Base-by-base conservation (phyloP, 1,140 invertebrate species). In the Ptiloglossa arizonensis region DNA sequence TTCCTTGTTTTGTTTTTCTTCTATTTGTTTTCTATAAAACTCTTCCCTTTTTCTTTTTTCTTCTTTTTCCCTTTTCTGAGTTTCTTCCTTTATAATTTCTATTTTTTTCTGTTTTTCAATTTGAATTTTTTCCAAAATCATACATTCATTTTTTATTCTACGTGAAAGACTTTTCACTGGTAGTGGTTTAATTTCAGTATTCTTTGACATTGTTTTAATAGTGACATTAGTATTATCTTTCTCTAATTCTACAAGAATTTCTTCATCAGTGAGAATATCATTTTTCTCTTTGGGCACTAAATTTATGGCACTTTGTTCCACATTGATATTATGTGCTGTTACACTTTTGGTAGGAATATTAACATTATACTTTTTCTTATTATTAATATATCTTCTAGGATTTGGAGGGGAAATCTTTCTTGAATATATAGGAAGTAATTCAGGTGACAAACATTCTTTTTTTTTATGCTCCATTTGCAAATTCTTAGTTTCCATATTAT, bases 331-430 rank as follows among this genome's bases (percentile, higher is more conserved):
- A 29, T 68, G 66, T n/a, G 60, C 62, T 72, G 76, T 68, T 15
- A 24, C 60, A 70, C 29, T 52, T 22, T 22, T 57, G 3, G 59
- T 35, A 22, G 54, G 6, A 19, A 44, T 46, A 27, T 62, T 56
- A 57, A 19, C 24, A 29, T 13, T 0, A 38, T n/a, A 41, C 41
- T 76, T 52, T 52, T 69, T 57, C 29, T 24, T 35, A 79, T 24
- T 35, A 44, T 17, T 72, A 22, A 48, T 38, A 67, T 27, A 64
- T 68, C 41, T 84, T 57, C 29, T 64, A 59, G 85, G 63, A 69
- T 62, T 86, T 13, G 76, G 70, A 52, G 86, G 79, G 60, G 19
- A 17, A 35, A 83, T 66, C 46, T 72, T 83, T 66, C 64, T 82
- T 38, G 86, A 66, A 71, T 80, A 62, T 15, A 57, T 27, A 2